Evolutionary conservation across 92 coral and sea anemone species (phyloP).

Genomic region (Phenganax stokvisi): DNA sequence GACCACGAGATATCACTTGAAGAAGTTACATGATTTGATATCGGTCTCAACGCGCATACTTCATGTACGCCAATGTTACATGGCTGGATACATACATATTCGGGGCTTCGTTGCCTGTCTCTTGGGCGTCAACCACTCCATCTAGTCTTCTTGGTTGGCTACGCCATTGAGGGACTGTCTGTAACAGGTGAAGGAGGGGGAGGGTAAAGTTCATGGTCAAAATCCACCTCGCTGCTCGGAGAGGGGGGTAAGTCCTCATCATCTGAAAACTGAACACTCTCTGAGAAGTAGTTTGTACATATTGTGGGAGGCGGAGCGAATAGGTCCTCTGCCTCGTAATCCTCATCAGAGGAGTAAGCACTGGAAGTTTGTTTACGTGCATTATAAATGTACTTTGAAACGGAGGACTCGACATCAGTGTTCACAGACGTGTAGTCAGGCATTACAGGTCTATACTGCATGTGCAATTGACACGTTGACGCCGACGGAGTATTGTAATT

Average conservation of each 20-base stretch:
- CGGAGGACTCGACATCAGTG: slow-evolving; percentile 75
- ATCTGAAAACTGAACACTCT: slow-evolving; percentile 86
- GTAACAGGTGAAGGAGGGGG: slow-evolving; percentile 99
- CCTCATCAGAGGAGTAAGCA: slow-evolving; percentile 54
- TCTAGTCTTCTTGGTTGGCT: not conserved
- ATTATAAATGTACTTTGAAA: slow-evolving; percentile 61
- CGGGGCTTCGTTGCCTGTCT: slow-evolving; percentile 21
- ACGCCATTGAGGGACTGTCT: slow-evolving; percentile 86
- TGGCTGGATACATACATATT: not conserved
- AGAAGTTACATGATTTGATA: no score
- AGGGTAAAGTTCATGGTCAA: slow-evolving; percentile 73
- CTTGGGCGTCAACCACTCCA: not conserved
- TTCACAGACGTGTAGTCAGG: slow-evolving; percentile 90
- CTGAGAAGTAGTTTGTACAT: slow-evolving; percentile 91
- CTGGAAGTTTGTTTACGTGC: slow-evolving; percentile 43
- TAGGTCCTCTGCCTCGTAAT: slow-evolving; percentile 75
- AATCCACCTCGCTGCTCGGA: slow-evolving; percentile 87
- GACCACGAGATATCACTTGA: no score
- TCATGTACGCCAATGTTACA: not conserved
- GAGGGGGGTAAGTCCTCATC: slow-evolving; percentile 90
- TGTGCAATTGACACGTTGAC: slow-evolving; percentile 79
- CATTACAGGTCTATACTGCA: slow-evolving; percentile 78
- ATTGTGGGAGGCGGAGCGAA: slow-evolving; percentile 98
- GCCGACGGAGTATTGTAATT: slow-evolving; percentile 85
- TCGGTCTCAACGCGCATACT: not conserved